phyloP scores from a whole-genome alignment of 2,888 invertebrate genomes.

The Plagodis pulveraria region DNA sequence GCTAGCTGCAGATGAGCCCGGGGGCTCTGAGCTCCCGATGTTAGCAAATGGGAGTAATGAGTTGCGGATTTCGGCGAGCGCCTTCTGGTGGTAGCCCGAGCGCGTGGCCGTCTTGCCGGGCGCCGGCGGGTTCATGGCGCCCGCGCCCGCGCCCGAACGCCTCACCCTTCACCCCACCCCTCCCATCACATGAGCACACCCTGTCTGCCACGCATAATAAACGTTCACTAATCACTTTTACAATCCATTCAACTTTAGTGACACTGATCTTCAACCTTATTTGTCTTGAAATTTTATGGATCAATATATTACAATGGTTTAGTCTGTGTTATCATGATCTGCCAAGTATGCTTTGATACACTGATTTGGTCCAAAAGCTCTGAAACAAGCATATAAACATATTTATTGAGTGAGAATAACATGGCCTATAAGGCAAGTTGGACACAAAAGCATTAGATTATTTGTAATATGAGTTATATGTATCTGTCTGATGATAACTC shows the following conservation, averaged over 20 bases:
- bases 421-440: no score
- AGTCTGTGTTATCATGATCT: constrained; percentile 32
- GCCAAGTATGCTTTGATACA: constrained; percentile 8
- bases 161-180: constrained; percentile 82
- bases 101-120: constrained; percentile 87
- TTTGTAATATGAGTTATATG: no score
- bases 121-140: constrained; percentile 88
- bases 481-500: no score
- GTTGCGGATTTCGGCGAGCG: constrained; percentile 94
- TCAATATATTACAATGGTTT: constrained; percentile 34
- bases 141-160: constrained; percentile 83
- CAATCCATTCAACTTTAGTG: constrained; percentile 45
- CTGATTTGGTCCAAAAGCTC: constrained; percentile 7
- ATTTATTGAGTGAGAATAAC: no score
- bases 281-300: constrained; percentile 15
- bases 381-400: constrained; percentile 15
- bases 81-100: constrained; percentile 94
- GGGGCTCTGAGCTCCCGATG: constrained; percentile 85
- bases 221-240: constrained; percentile 56
- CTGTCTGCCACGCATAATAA: constrained; percentile 59
- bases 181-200: constrained; percentile 76
- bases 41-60: constrained; percentile 93
- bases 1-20: constrained; percentile 90
- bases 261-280: constrained; percentile 30
- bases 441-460: no score